Percentiles rank a stretch among this genome's conserved stretches.
Evolutionary conservation across 1,140 invertebrate genomes (phyloP).

Genomic region (Trichonephila inaurata): DNA sequence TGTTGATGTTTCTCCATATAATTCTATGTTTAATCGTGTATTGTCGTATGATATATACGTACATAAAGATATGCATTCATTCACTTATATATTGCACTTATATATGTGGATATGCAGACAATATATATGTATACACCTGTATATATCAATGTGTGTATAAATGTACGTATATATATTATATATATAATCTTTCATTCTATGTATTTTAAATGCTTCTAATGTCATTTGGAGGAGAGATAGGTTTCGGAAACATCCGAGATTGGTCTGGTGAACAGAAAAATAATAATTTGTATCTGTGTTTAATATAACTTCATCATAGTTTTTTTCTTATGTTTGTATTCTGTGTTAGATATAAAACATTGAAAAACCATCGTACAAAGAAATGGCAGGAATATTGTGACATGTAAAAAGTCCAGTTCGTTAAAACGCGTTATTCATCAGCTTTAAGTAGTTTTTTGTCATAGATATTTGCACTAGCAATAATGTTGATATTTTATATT

Average conservation of each 20-base stretch:
- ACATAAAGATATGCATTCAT: constrained; percentile 26
- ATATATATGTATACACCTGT: constrained; percentile 30
- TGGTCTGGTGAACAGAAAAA: constrained; percentile 4
- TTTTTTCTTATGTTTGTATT: constrained; percentile 58
- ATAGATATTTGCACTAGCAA: constrained; percentile 76
- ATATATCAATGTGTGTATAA: constrained; percentile 39
- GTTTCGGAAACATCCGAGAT: not conserved
- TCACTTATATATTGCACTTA: constrained; percentile 33
- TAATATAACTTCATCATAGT: not conserved
- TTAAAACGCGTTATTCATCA: constrained; percentile 66
- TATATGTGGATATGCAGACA: constrained; percentile 16
- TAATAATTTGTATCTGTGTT: constrained; percentile 35
- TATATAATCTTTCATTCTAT: constrained; percentile 8
- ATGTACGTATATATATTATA: constrained; percentile 48
- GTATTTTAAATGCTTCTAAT: constrained; percentile 22
- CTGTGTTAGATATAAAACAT: constrained; percentile 39
- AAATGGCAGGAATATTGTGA: constrained; percentile 74
- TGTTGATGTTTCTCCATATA: not conserved
- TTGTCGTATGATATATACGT: constrained; percentile 63
- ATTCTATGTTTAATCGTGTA: constrained; percentile 14
- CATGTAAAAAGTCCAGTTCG: constrained; percentile 76
- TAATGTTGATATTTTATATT: constrained; percentile 77
- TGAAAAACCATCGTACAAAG: constrained; percentile 57
- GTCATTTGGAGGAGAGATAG: constrained; percentile 14
- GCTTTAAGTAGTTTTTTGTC: constrained; percentile 72